Percentiles rank a stretch among this genome's conserved stretches.
phyloP scores from a whole-genome alignment of 2,888 invertebrate genomes.

The Drosophila birchii region DNA sequence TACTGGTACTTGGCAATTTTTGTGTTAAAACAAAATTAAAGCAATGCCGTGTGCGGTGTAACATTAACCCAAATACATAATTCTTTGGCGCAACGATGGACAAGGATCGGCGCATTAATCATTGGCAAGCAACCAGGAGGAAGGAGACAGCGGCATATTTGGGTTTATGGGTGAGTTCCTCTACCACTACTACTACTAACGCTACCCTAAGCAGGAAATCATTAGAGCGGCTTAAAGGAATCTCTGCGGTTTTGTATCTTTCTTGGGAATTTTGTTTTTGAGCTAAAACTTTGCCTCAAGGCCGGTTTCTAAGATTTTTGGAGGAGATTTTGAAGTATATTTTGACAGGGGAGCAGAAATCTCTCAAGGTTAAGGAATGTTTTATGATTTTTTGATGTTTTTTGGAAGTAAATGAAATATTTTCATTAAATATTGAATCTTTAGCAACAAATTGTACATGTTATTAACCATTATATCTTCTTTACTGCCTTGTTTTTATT shows the following conservation, averaged over 20 bases:
- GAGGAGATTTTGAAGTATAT: constrained; percentile 15
- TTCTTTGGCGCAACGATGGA: constrained; percentile 59
- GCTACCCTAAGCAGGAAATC: constrained; percentile 64
- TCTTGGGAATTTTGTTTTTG: constrained; percentile 33
- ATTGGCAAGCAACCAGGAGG: constrained; percentile 38
- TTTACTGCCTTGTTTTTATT: background rate
- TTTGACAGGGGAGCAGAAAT: constrained; percentile 2
- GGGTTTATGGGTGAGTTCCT: constrained; percentile 68
- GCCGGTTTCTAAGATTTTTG: constrained; percentile 4
- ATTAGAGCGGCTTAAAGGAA: constrained; percentile 55
- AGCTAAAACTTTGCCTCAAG: constrained; percentile 7
- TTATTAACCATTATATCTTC: background rate
- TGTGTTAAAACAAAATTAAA: constrained; percentile 75
- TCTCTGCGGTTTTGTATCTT: constrained; percentile 42
- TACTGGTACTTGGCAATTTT: constrained; percentile 67
- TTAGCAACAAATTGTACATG: background rate
- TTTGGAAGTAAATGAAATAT: background rate
- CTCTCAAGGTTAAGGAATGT: background rate
- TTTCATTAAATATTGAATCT: background rate
- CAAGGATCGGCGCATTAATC: constrained; percentile 75
- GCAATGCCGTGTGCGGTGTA: constrained; percentile 68
- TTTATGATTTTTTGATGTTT: background rate
- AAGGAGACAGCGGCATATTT: constrained; percentile 47
- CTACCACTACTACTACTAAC: background rate
- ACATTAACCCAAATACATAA: constrained; percentile 80